These are phyloP conservation scores for Lerista edwardsae DNA, from an alignment of 2,797 vertebrate genomes.

Conservation along the genomic window DNA sequence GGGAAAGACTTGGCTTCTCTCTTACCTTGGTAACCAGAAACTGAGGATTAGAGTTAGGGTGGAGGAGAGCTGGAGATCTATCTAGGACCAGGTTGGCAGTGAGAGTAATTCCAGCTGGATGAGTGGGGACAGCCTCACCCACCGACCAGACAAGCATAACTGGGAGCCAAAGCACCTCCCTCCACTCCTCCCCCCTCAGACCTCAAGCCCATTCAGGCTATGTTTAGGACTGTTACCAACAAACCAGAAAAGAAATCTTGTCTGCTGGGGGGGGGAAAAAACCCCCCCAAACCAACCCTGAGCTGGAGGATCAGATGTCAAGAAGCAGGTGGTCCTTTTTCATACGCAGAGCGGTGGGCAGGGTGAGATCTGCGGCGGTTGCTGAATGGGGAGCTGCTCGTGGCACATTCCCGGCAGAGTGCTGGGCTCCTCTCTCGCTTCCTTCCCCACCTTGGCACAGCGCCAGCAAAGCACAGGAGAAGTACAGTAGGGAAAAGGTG, in stretches of 20 bases:
- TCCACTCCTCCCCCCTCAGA: not conserved
- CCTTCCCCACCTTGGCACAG: not conserved
- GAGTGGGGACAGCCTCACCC: too few species aligned
- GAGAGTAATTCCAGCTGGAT: not conserved
- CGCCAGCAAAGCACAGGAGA: too few species aligned
- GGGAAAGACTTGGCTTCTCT: not conserved
- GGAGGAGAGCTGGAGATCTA: too few species aligned
- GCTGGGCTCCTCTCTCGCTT: not conserved
- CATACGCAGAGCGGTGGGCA: too few species aligned
- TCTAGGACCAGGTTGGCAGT: too few species aligned
- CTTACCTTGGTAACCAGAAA: not conserved
- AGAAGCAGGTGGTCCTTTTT: not conserved
- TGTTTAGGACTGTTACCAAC: not conserved
- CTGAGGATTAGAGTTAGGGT: not conserved
- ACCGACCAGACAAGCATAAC: too few species aligned
- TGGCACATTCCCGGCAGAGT: not conserved
- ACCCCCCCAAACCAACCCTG: too few species aligned
- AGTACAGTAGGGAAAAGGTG: constrained; percentile 11
- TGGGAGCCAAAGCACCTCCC: not conserved
- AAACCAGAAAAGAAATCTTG: not conserved
- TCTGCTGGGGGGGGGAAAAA: too few species aligned
- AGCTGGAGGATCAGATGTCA: not conserved
- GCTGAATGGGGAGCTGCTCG: too few species aligned
- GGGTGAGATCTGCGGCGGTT: accelerated
- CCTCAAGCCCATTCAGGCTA: too few species aligned